A percentile compares a stretch with the other conserved stretches of the same genome.
These are phyloP conservation scores for Eriosoma lanigerum DNA, from an alignment of 1,140 invertebrate genomes.

Conservation along the genomic window DNA sequence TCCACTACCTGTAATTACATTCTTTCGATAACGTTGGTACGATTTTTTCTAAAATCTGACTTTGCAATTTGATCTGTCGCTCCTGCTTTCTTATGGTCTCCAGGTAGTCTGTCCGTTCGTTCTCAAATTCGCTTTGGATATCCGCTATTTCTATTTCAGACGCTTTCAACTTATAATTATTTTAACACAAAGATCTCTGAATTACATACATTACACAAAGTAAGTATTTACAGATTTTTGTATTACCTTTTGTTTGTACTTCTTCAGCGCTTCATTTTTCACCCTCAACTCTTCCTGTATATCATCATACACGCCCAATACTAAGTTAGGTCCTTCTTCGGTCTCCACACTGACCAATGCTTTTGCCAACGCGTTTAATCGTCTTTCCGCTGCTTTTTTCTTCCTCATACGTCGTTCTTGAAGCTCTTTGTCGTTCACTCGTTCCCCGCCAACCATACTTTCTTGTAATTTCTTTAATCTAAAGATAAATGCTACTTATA, in stretches of 20 bases:
- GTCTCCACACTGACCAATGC: constrained; percentile 72
- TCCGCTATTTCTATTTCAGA: constrained; percentile 76
- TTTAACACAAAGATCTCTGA: neutral
- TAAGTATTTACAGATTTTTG: too few species aligned
- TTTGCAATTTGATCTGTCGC: constrained; percentile 69
- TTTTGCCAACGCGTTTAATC: constrained; percentile 68
- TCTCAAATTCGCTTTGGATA: constrained; percentile 81
- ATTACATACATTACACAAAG: neutral
- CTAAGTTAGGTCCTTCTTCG: constrained; percentile 64
- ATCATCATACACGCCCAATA: constrained; percentile 70
- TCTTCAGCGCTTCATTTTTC: constrained; percentile 72
- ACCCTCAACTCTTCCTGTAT: constrained; percentile 75
- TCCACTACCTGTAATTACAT: constrained; percentile 69
- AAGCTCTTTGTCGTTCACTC: constrained; percentile 70
- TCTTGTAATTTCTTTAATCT: constrained; percentile 72
- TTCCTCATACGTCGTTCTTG: constrained; percentile 70
- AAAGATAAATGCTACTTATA: neutral
- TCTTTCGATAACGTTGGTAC: constrained; percentile 72
- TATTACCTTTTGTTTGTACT: constrained; percentile 68
- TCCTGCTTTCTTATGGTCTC: constrained; percentile 81
- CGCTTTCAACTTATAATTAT: constrained; percentile 61
- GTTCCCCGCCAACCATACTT: constrained; percentile 79
- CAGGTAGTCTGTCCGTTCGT: constrained; percentile 79
- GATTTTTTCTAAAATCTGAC: constrained; percentile 72
- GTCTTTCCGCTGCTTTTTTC: constrained; percentile 69